Conservation (phyloP, 2,797 vertebrate species). For the Caiman crocodilus region DNA sequence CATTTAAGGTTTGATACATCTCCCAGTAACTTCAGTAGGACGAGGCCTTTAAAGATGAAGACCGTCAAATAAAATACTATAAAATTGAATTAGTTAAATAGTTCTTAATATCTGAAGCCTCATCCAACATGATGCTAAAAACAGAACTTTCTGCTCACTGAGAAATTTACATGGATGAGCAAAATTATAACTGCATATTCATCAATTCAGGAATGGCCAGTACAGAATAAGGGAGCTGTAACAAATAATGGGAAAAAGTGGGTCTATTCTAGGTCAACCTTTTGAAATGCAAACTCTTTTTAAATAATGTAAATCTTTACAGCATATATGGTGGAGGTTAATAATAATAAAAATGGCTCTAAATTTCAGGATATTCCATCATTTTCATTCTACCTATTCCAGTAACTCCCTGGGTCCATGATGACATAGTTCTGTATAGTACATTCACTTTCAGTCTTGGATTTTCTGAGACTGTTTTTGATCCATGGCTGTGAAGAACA, state of each 20-base stretch:
- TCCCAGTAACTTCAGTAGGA: background rate
- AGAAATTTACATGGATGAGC: background rate
- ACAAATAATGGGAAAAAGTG: background rate
- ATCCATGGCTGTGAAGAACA: constrained; percentile 90
- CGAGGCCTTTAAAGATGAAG: background rate
- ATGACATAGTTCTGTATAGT: fast-evolving
- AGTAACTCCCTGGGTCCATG: background rate
- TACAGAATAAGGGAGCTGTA: background rate
- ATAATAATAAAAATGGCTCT: background rate
- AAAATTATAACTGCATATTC: background rate
- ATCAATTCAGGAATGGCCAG: background rate
- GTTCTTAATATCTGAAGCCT: background rate
- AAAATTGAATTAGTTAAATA: too few species aligned
- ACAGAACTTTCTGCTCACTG: background rate
- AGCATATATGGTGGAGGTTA: background rate
- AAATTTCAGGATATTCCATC: background rate
- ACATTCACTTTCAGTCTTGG: background rate
- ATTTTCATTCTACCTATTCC: background rate
- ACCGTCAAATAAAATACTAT: background rate
- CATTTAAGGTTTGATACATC: background rate
- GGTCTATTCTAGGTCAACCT: background rate
- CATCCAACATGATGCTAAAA: background rate
- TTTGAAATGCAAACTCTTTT: background rate
- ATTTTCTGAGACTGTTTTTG: constrained; percentile 75
- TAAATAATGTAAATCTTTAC: background rate